Conservation (phyloP, 1,140 invertebrate genomes). For the Drosophila sturtevanti region DNA sequence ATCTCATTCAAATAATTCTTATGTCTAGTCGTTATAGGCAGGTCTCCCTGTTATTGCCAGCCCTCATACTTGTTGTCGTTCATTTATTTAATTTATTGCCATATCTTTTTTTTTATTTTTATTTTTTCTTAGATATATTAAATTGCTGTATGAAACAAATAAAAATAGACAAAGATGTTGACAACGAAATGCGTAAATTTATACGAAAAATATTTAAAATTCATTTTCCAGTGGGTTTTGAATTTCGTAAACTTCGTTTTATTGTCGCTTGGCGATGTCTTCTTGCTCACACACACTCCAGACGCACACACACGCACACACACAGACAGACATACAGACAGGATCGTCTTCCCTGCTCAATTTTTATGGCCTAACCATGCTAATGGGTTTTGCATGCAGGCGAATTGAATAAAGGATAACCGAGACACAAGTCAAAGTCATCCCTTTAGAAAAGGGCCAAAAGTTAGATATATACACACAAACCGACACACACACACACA, state of each 20-base stretch:
- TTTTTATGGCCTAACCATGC: constrained; percentile 52
- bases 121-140: background rate
- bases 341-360: constrained; percentile 11
- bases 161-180: constrained; percentile 35
- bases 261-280: constrained; percentile 14
- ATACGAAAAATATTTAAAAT: constrained; percentile 68
- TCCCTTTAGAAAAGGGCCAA: constrained; percentile 20
- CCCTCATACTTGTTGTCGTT: background rate
- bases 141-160: constrained; percentile 18
- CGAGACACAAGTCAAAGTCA: constrained; percentile 25
- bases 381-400: constrained; percentile 46
- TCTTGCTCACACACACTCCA: background rate
- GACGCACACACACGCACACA: too few species aligned
- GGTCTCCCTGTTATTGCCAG: background rate
- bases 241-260: constrained; percentile 32
- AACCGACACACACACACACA: background rate
- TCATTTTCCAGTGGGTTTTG: constrained; percentile 39
- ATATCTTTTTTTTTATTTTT: background rate
- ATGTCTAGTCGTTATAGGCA: background rate
- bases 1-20: background rate
- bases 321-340: too few species aligned
- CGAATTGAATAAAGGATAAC: constrained; percentile 54
- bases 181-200: constrained; percentile 46
- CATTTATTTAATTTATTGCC: constrained; percentile 1
- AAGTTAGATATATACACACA: background rate